Evolutionary conservation across 2,797 vertebrate genomes (phyloP).

Genomic region (Molossus alvarezi): DNA sequence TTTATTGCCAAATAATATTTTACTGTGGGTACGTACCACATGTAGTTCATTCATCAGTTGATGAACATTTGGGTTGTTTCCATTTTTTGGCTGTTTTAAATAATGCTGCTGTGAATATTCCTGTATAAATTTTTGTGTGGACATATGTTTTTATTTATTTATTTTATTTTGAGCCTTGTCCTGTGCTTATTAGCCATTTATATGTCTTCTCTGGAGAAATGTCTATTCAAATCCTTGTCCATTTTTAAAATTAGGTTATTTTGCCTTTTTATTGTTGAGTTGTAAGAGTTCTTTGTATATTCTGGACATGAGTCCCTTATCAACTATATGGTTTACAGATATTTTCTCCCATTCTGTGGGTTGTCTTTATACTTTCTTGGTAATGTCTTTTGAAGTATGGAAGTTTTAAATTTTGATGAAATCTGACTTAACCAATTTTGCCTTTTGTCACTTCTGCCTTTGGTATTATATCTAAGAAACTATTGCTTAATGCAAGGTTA

Average conservation of each 20-base stretch:
- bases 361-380: slow-evolving; percentile 1
- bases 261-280: neutral
- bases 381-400: neutral
- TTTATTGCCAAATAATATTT: neutral
- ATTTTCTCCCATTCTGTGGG: neutral
- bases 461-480: neutral
- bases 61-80: neutral
- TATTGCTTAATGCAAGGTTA: neutral
- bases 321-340: neutral
- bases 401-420: slow-evolving; percentile 31
- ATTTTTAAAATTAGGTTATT: slow-evolving; percentile 47
- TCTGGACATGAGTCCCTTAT: slow-evolving; percentile 4
- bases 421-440: neutral
- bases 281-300: slow-evolving; percentile 42
- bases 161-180: slow-evolving; percentile 6
- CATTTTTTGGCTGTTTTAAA: slow-evolving; percentile 8
- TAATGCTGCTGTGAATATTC: neutral
- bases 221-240: neutral
- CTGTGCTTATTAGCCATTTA: neutral
- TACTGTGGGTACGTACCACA: neutral
- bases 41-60: neutral
- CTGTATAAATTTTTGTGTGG: neutral
- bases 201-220: neutral
- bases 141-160: neutral
- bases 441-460: neutral